These are phyloP conservation scores for Brachionus angularis DNA, from an alignment of 1,140 invertebrate species.

Conservation along the genomic window DNA sequence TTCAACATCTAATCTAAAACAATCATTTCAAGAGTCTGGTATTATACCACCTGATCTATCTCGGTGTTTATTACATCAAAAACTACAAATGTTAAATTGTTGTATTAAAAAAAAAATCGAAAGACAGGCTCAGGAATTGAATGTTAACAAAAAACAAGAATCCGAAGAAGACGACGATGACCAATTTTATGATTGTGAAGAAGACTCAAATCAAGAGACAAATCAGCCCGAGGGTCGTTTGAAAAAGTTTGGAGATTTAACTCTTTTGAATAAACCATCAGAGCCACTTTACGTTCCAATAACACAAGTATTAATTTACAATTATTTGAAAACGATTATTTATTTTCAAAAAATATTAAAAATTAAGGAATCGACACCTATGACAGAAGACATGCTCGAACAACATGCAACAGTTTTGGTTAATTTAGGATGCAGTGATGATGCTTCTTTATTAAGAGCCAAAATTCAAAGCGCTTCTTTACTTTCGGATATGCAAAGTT, in stretches of 20 bases:
- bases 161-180: slow-evolving; percentile 59
- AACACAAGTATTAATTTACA: slow-evolving; percentile 66
- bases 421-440: slow-evolving; percentile 60
- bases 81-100: slow-evolving; percentile 90
- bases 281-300: slow-evolving; percentile 72
- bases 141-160: neutral
- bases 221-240: slow-evolving; percentile 62
- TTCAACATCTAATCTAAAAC: too few species aligned
- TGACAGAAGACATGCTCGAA: slow-evolving; percentile 92
- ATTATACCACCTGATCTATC: slow-evolving; percentile 68
- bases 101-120: slow-evolving; percentile 75
- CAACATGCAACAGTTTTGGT: slow-evolving; percentile 84
- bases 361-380: slow-evolving; percentile 74
- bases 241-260: slow-evolving; percentile 64
- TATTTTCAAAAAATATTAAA: slow-evolving; percentile 47
- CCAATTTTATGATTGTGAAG: slow-evolving; percentile 77
- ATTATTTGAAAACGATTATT: neutral
- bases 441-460: slow-evolving; percentile 75
- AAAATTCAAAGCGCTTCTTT: slow-evolving; percentile 90
- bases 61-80: slow-evolving; percentile 87
- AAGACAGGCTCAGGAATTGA: slow-evolving; percentile 52
- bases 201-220: slow-evolving; percentile 53
- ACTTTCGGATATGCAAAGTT: slow-evolving; percentile 94
- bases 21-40: slow-evolving; percentile 60
- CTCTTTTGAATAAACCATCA: slow-evolving; percentile 49